Base-by-base conservation (phyloP, 2,797 vertebrate genomes). In the Tapera naevia region DNA sequence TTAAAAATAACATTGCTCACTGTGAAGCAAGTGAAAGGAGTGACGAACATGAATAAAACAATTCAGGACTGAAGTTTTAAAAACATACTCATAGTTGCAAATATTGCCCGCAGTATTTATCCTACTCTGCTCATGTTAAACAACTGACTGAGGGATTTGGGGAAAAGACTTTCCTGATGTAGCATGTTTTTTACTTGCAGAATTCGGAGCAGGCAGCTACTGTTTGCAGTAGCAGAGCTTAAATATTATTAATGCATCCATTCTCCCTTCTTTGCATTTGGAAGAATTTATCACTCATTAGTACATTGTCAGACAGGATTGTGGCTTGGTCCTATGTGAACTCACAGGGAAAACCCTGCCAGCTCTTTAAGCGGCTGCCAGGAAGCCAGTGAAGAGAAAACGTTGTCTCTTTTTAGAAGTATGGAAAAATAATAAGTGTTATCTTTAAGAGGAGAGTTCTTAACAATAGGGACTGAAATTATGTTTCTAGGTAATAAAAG, bases 261-360 rank as follows among this genome's bases (percentile, higher is more conserved):
- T 92, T 87, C 73, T 93, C 32, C 56, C 72, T 93, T 92, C 69
- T 88, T 94, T 96, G 88, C 80, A 58, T 95, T 83, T 91, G 76
- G 93, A 96, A 92, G 87, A 92, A 95, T 91, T 93, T 94, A 91
- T 95, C 90, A 86, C 86, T 94, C 94, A 96, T 96, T 96, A 96
- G 82, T 96, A 66, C 80, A 58, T 94, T 96, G 91, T 94, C 76
- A 93, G 91, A 69, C 73, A 75, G 80, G 93, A 95, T 96, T 96
- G 96, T 92, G 82, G 61, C 80, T 86, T 65, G 78, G 93, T 95
- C 88, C 85, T 95, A 3, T 69, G 82, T 86, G 61, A 72, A 58
- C 75, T 83, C 82, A 22, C 80, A 78, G 62, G 66, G 89, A 95
- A 95, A 89, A 33, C 85, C 54, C 79, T 93, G 93, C 93, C 95